Evolutionary conservation across 2,888 invertebrate genomes (phyloP), one percentile per base, ranked within the genome.

Genomic region (Crocallis elinguaria): DNA sequence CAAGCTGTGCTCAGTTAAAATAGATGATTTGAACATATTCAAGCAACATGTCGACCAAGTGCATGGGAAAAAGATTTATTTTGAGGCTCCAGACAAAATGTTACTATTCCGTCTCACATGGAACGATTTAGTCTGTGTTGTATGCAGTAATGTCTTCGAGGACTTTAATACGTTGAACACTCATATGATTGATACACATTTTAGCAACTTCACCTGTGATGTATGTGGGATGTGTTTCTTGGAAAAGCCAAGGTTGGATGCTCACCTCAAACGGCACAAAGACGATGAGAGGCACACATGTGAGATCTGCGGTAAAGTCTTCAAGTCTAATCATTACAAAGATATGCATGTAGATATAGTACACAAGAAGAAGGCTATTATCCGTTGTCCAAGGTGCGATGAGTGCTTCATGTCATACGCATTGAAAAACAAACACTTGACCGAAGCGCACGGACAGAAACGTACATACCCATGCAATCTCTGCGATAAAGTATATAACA

Each of bases 271-370:
- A 25, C 53, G 86, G 3, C 91, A 91, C 27, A 86, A 86, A 1
- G 92, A 93, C 37, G 92, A 92, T 48, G 93, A 93, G 19, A 77
- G 82, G 0, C 87, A 92, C 57, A 88, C 88, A 0, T 94, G 94
- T 46, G 88, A 91, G 17, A 76, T 90, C 0, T 92, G 92, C 57
- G 91, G 90, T 0, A 91, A 91, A 60, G 84, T 83, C 0, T 92
- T 92, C 67, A 86, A 86, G 56, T 87, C 87, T 0, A 88, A 88
- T 25, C 88, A 88, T 36, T 89, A 89, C 2, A 89, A 88, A 19
- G 88, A 89, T 21, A 86, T 88, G 86, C 91, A 91, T 32, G 87
- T 89, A 0, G 89, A 89, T 48, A 87, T 88, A 19, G 88, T 89
- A 0, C 91, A 91, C 53, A 88, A 86, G 48, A 88, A 88, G 54